Conservation (phyloP, 2,797 vertebrate species). For the Distichodus sexfasciatus region DNA sequence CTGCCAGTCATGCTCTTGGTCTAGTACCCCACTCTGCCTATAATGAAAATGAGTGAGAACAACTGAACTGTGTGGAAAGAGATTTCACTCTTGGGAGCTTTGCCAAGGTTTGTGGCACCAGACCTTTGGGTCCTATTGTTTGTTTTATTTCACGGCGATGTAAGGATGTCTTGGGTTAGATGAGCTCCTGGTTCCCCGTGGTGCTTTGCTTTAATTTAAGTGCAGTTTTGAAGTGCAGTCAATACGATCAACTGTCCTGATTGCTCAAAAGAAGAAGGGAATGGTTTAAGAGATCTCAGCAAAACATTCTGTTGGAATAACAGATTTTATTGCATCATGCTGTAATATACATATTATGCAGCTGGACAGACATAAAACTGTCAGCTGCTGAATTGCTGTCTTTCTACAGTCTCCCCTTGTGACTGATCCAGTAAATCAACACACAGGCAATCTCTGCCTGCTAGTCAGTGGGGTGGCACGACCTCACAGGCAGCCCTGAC, state of each 20-base stretch:
- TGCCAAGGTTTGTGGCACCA: not conserved
- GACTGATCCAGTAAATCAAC: slow-evolving; percentile 41
- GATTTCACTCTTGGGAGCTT: slow-evolving; percentile 44
- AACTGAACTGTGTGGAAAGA: slow-evolving; percentile 50
- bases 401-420: slow-evolving; percentile 17
- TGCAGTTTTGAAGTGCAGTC: not conserved
- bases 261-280: not conserved
- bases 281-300: not conserved
- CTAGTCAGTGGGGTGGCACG: slow-evolving; percentile 1
- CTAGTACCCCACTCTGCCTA: slow-evolving; percentile 30
- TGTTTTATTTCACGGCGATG: slow-evolving; percentile 4
- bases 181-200: not conserved
- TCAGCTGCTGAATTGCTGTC: not conserved
- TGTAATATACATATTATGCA: slow-evolving; percentile 13
- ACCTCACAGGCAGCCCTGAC: slow-evolving; percentile 16
- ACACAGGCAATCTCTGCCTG: slow-evolving; percentile 33
- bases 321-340: slow-evolving; percentile 13
- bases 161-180: not conserved
- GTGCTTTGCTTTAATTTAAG: not conserved
- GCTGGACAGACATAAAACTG: slow-evolving; percentile 1
- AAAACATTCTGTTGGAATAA: not conserved
- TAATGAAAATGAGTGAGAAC: slow-evolving; percentile 54
- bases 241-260: not conserved
- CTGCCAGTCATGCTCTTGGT: slow-evolving; percentile 40
- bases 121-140: not conserved